Conservation (phyloP, 2,797 vertebrate genomes). For the Thamnophis elegans region DNA sequence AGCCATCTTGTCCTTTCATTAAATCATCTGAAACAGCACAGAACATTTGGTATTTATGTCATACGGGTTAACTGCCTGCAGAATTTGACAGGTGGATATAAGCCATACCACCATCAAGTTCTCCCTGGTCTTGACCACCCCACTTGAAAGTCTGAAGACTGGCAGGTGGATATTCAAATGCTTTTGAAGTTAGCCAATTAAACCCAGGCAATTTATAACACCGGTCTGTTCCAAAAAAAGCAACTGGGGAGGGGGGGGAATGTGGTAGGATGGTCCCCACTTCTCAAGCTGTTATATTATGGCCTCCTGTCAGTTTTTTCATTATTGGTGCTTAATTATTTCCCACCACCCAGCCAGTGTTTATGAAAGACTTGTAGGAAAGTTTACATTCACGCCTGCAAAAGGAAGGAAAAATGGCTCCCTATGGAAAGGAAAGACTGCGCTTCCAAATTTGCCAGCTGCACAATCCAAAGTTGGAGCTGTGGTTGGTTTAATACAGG, state of each 20-base stretch:
- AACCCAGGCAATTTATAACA: neutral
- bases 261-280: neutral
- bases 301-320: neutral
- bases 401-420: neutral
- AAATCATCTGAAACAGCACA: neutral
- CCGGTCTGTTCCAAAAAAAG: neutral
- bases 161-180: neutral
- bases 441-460: neutral
- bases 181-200: neutral
- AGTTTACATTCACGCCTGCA: neutral
- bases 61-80: neutral
- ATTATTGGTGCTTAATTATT: neutral
- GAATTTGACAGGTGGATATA: neutral
- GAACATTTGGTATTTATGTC: neutral
- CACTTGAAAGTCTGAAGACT: neutral
- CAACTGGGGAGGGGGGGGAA: neutral
- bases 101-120: neutral
- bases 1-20: neutral
- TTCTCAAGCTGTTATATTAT: neutral
- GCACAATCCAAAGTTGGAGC: neutral
- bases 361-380: neutral
- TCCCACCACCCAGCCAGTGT: neutral
- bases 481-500: neutral
- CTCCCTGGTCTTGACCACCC: neutral
- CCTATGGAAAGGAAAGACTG: too few relatives aligned